Conservation (phyloP, 2,888 invertebrate species). For the Lydus trimaculatus region DNA sequence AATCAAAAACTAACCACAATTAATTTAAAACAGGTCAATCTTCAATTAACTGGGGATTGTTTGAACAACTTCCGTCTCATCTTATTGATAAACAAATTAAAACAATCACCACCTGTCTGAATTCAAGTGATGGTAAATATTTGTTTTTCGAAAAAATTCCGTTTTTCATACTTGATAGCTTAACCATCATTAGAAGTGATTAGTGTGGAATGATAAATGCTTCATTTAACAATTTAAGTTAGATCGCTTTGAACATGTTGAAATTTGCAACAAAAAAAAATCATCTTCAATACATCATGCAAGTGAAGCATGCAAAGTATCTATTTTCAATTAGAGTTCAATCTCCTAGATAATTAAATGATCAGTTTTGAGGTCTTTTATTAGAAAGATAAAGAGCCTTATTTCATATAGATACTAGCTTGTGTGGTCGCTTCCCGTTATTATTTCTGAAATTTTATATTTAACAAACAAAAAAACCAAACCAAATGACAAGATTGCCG, state of each 20-base stretch:
- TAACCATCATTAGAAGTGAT: constrained; percentile 27
- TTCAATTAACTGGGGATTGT: neutral
- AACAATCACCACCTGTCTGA: neutral
- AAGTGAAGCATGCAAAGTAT: constrained; percentile 16
- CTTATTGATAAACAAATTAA: neutral
- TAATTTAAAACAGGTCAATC: constrained; percentile 6
- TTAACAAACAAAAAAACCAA: neutral
- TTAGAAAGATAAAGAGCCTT: neutral
- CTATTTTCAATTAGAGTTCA: constrained; percentile 11
- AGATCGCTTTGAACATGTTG: neutral
- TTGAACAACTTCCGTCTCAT: neutral
- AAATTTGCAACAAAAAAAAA: constrained; percentile 5
- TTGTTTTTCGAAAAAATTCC: too few species aligned
- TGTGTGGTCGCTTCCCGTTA: constrained; percentile 44
- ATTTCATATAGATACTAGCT: neutral
- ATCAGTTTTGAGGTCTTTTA: constrained; percentile 1
- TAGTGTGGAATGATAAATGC: constrained; percentile 18
- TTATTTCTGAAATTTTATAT: constrained; percentile 12
- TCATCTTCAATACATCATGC: neutral
- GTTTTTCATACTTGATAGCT: neutral
- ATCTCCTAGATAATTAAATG: neutral
- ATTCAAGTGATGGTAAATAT: neutral
- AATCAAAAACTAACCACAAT: constrained; percentile 5
- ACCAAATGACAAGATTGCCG: neutral
- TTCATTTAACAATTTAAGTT: constrained; percentile 20